These are phyloP conservation scores for Drosophila phalerata DNA, from an alignment of 2,888 invertebrate species.

Conservation along the genomic window DNA sequence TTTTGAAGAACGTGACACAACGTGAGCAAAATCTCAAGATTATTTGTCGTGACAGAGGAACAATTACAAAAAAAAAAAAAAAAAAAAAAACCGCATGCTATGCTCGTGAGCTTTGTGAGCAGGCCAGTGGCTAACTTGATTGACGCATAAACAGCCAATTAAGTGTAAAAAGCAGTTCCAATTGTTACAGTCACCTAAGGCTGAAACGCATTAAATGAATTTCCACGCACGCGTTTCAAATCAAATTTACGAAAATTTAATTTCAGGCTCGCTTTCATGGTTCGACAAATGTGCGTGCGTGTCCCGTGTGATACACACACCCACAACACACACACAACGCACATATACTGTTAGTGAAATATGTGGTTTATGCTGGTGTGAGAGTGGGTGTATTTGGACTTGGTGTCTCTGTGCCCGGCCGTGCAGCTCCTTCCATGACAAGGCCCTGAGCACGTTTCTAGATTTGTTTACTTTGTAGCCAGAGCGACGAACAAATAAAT, in stretches of 20 bases:
- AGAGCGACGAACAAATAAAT: constrained; percentile 71
- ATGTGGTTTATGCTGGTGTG: constrained; percentile 11
- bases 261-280: constrained; percentile 73
- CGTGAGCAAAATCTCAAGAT: constrained; percentile 70
- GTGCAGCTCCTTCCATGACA: constrained; percentile 47
- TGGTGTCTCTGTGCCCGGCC: constrained; percentile 38
- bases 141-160: constrained; percentile 78
- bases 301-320: constrained; percentile 45
- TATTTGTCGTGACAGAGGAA: constrained; percentile 26
- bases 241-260: constrained; percentile 78
- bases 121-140: constrained; percentile 60
- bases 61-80: constrained; percentile 37
- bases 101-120: constrained; percentile 6
- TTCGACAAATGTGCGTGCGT: constrained; percentile 66
- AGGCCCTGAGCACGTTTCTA: constrained; percentile 68
- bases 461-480: constrained; percentile 78
- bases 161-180: constrained; percentile 52
- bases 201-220: constrained; percentile 65
- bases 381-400: constrained; percentile 37
- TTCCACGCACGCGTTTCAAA: constrained; percentile 77
- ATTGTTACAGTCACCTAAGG: constrained; percentile 55
- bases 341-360: constrained; percentile 20
- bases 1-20: constrained; percentile 80
- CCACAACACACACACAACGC: constrained; percentile 12
- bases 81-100: constrained; percentile 22